Evolutionary conservation across 1,140 invertebrate species (phyloP), one percentile per base, ranked within the genome.

Genomic region (Lordiphosa collinella): DNA sequence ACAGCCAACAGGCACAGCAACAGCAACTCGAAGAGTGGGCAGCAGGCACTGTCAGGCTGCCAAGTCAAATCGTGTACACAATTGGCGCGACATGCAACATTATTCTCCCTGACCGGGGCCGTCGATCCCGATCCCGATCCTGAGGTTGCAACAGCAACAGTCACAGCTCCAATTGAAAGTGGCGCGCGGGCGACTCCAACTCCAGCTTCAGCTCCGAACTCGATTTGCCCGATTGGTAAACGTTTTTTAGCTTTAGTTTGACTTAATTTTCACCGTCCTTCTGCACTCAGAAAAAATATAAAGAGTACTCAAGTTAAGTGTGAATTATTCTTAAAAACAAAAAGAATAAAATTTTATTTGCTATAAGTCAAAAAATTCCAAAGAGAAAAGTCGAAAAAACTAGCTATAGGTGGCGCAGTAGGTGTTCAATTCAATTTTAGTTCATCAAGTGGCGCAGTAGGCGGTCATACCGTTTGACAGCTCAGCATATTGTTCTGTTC

Each of bases 11-110:
- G 9, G 37, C 72, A 73, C 59, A 59, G 13, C 64, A 58, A 40
- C 71, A 63, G 14, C 72, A 55, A 54, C 51, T 51, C 12, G 35
- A 79, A 59, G 76, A 76, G 75, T 80, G 76, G 75, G 75, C 75
- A 80, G 63, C 64, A 67, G 70, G 75, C 76, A 76, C 66, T 80
- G 76, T 80, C 76, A 82, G 76, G 61, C 76, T 82, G 79, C 74
- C 79, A 84, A 84, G 79, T 85, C 79, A 85, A 85, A 85, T 85
- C 80, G 79, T 85, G 79, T 85, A 86, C 79, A 85, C 80, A 85
- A 85, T 85, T 85, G 80, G 79, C 79, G 80, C 79, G 80, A 85
- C 79, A 85, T 85, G 79, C 79, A 85, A 85, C 79, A 86, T 80
- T 85, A 79, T 79, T 85, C 70, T 70, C 65, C 61, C 61, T 50